These are phyloP conservation scores for Drosophila setifemur DNA, from an alignment of 1,140 invertebrate genomes.

Conservation along the genomic window DNA sequence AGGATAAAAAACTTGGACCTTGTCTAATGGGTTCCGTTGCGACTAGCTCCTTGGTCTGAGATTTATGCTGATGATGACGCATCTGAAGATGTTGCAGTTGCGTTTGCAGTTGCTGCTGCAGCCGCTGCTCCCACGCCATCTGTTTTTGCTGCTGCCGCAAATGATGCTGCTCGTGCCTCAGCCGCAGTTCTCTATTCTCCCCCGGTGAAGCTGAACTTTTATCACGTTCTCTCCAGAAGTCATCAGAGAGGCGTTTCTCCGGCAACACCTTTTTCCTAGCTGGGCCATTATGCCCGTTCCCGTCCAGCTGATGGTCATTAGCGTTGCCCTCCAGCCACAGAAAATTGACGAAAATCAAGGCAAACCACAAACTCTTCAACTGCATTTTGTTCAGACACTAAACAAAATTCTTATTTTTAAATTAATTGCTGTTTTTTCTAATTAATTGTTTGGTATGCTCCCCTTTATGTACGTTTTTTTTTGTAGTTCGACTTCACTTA, in stretches of 20 bases:
- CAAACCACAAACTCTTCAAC: constrained; percentile 1
- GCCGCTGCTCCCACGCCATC: constrained; percentile 42
- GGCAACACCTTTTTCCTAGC: constrained; percentile 34
- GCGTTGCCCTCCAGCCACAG: constrained; percentile 24
- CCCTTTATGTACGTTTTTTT: not conserved
- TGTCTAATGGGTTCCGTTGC: constrained; percentile 32
- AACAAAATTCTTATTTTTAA: not conserved
- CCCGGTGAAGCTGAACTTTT: constrained; percentile 39
- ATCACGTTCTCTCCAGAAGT: constrained; percentile 43
- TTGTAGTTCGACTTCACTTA: constrained; percentile 10
- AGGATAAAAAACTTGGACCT: not conserved
- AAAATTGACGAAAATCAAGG: constrained; percentile 5
- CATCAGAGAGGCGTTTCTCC: constrained; percentile 30
- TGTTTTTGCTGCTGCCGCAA: constrained; percentile 48
- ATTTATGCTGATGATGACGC: constrained; percentile 69
- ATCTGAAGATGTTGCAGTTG: constrained; percentile 12
- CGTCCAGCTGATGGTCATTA: constrained; percentile 45
- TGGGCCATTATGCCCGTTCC: constrained; percentile 12
- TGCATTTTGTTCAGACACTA: constrained; percentile 24
- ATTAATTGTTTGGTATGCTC: constrained; percentile 2
- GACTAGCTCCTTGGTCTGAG: constrained; percentile 21
- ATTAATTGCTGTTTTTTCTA: not conserved
- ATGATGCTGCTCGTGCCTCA: constrained; percentile 43
- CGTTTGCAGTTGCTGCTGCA: constrained; percentile 24
- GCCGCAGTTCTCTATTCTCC: constrained; percentile 6